Percentiles rank a stretch among this genome's conserved stretches.
Conservation (phyloP, 1,140 invertebrate species). For the Listronotus bonariensis region DNA sequence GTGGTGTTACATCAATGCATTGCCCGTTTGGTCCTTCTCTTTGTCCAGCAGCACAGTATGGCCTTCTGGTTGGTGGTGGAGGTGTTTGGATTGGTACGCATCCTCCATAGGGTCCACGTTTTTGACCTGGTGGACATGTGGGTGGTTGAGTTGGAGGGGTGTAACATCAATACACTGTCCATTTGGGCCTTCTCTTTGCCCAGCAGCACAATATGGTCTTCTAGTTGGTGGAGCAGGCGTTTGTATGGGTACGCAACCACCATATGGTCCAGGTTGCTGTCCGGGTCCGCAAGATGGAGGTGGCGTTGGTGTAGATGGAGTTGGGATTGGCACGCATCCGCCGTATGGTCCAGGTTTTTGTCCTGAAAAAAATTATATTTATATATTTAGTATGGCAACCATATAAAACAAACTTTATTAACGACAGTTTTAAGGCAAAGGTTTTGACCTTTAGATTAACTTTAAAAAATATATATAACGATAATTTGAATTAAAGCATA, state of each 20-base stretch:
- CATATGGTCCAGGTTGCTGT: slow-evolving; percentile 25
- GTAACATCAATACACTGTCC: slow-evolving; percentile 11
- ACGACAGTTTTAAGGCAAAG: too few species aligned
- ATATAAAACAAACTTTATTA: too few species aligned
- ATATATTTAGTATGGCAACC: too few species aligned
- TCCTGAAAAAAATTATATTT: not conserved
- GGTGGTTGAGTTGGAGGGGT: slow-evolving; percentile 8
- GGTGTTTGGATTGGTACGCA: slow-evolving; percentile 13
- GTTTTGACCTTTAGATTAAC: too few species aligned
- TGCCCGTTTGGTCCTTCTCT: slow-evolving; percentile 21
- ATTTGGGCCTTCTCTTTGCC: slow-evolving; percentile 15
- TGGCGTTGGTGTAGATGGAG: slow-evolving; percentile 24
- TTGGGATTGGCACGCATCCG: slow-evolving; percentile 11
- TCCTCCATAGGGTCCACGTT: slow-evolving; percentile 2
- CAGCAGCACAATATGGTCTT: slow-evolving; percentile 4
- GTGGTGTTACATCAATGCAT: slow-evolving; percentile 17
- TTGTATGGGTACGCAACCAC: slow-evolving; percentile 24
- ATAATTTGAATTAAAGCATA: too few species aligned
- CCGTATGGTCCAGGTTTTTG: slow-evolving; percentile 15
- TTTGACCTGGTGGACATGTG: slow-evolving; percentile 23
- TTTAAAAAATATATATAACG: too few species aligned
- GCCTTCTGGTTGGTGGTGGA: not conserved
- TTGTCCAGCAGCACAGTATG: slow-evolving; percentile 36
- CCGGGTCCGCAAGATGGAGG: slow-evolving; percentile 8
- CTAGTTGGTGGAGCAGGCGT: slow-evolving; percentile 1